Percentiles rank a stretch among this genome's conserved stretches.
phyloP scores from a whole-genome alignment of 1,140 invertebrate species.

The Caenorhabditis tropicalis region DNA sequence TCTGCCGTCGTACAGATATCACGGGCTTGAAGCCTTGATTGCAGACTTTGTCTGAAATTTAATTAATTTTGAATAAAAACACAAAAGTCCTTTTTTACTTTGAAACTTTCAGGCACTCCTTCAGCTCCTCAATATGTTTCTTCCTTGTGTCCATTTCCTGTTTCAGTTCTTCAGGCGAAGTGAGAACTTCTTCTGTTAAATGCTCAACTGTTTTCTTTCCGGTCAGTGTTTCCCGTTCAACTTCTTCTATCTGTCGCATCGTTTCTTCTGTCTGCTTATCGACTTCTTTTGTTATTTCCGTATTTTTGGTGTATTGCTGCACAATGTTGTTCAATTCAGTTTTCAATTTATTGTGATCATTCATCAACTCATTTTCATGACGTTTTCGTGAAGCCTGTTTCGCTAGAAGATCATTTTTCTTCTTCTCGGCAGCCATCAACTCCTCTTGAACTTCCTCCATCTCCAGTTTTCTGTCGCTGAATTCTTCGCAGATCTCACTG shows the following conservation, averaged over 20 bases:
- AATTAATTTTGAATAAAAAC: not conserved
- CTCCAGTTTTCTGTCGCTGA: not conserved
- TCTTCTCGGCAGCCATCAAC: not conserved
- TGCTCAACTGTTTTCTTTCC: not conserved
- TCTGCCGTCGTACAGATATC: not conserved
- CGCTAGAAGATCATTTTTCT: not conserved
- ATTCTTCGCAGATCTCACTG: conserved; percentile 14
- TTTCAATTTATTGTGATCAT: not conserved
- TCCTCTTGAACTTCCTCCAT: not conserved
- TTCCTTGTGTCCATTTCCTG: conserved; percentile 10
- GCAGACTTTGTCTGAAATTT: not conserved
- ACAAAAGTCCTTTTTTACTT: not conserved
- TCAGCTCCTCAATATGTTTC: not conserved
- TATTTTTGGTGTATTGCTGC: not conserved
- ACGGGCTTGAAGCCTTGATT: not conserved
- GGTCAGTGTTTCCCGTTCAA: not conserved
- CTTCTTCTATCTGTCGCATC: not conserved
- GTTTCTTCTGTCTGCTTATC: not conserved
- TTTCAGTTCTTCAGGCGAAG: conserved; percentile 2
- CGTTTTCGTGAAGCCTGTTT: not conserved
- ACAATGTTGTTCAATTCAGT: not conserved
- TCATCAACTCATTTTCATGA: not conserved
- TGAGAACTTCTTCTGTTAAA: not conserved
- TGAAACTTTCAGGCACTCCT: not conserved
- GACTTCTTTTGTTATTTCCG: not conserved